A percentile compares a stretch with the other conserved stretches of the same genome.
These are phyloP conservation scores for Agrochola lychnidis DNA, from an alignment of 2,888 invertebrate genomes.

Conservation along the genomic window DNA sequence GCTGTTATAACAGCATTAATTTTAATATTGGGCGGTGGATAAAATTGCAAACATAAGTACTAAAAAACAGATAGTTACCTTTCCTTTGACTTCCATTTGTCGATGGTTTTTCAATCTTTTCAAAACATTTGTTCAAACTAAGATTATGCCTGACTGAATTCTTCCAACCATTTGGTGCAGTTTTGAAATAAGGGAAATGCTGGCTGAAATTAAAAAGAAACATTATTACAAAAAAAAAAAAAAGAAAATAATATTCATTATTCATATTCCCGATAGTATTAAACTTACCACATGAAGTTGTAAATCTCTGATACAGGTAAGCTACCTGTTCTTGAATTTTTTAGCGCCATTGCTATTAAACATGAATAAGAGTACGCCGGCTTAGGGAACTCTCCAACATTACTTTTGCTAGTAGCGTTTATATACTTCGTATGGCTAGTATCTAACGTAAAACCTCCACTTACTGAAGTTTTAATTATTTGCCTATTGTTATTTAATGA, in stretches of 20 bases:
- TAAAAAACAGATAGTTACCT: slow-evolving; percentile 80
- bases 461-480: slow-evolving; percentile 87
- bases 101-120: slow-evolving; percentile 98
- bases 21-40: background rate
- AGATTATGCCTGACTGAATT: slow-evolving; percentile 99
- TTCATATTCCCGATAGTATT: slow-evolving; percentile 16
- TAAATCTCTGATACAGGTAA: slow-evolving; percentile 99
- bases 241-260: background rate
- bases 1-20: background rate
- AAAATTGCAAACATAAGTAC: background rate
- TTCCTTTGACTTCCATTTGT: slow-evolving; percentile 96
- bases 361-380: slow-evolving; percentile 99
- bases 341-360: slow-evolving; percentile 99
- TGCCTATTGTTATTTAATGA: slow-evolving; percentile 86
- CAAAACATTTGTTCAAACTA: slow-evolving; percentile 99
- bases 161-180: slow-evolving; percentile 99
- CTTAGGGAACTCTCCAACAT: slow-evolving; percentile 95
- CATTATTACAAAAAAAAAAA: slow-evolving; percentile 6
- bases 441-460: slow-evolving; percentile 83
- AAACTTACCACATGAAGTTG: slow-evolving; percentile 98
- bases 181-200: slow-evolving; percentile 99
- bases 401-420: slow-evolving; percentile 82
- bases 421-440: slow-evolving; percentile 86
- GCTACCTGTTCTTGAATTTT: slow-evolving; percentile 98
- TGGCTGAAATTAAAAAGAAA: slow-evolving; percentile 92